Percentiles rank a stretch among this genome's conserved stretches.
Conservation (phyloP, 1,140 invertebrate species). For the Acyrthosiphon pisum region DNA sequence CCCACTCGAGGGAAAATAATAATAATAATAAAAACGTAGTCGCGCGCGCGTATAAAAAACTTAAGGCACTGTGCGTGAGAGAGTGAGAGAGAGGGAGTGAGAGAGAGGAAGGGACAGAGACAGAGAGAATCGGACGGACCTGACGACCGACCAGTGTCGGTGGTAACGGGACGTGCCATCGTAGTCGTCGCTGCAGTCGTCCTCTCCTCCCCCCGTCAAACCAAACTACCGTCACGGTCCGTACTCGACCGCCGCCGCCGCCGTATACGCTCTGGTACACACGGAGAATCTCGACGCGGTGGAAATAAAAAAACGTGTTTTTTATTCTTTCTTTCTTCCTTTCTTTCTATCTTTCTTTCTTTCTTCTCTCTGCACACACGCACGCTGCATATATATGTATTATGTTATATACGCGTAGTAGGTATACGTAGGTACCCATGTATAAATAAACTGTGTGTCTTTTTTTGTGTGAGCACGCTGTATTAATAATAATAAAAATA, state of each 20-base stretch:
- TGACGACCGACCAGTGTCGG: background rate
- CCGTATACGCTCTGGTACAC: slow-evolving; percentile 54
- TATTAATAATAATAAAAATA: slow-evolving; percentile 19
- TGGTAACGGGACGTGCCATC: slow-evolving; percentile 53
- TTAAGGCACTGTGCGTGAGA: background rate
- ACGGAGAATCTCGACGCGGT: slow-evolving; percentile 51
- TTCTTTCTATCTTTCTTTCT: background rate
- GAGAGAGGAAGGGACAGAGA: background rate
- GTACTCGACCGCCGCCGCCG: slow-evolving; percentile 1
- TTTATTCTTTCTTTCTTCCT: background rate
- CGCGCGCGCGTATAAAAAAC: slow-evolving; percentile 11
- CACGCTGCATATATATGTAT: background rate
- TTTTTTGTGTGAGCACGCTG: background rate
- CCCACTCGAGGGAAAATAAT: slow-evolving; percentile 22
- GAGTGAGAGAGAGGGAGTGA: background rate
- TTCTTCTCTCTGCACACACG: background rate
- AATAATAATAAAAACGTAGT: slow-evolving; percentile 16
- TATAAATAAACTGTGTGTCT: background rate
- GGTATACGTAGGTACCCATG: background rate
- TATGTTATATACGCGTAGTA: background rate
- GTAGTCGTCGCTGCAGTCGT: background rate
- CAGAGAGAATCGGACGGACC: background rate
- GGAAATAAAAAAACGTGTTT: slow-evolving; percentile 43
- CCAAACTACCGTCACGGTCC: slow-evolving; percentile 11
- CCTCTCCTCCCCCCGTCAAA: background rate